These are phyloP conservation scores for Laothoe populi DNA, from an alignment of 2,888 invertebrate species.

Conservation along the genomic window DNA sequence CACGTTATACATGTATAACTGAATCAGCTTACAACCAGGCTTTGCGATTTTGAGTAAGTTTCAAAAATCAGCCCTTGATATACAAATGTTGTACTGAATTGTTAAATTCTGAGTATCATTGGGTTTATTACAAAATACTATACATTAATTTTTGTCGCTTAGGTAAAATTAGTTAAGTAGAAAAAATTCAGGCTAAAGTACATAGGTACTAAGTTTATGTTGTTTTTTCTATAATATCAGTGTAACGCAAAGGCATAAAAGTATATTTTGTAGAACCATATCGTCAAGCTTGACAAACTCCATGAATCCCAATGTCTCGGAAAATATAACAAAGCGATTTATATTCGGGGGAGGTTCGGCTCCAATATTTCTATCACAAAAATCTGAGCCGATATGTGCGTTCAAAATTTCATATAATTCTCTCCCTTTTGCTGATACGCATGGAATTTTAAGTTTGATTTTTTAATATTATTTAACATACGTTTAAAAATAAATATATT, in stretches of 20 bases:
- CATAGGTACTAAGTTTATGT: background rate
- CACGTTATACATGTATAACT: too few species aligned
- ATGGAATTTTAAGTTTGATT: constrained; percentile 16
- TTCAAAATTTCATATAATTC: constrained; percentile 17
- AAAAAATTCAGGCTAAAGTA: too few species aligned
- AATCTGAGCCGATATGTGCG: constrained; percentile 61
- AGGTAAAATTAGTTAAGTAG: too few species aligned
- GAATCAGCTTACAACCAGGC: too few species aligned
- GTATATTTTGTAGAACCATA: constrained; percentile 59
- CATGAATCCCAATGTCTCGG: constrained; percentile 83
- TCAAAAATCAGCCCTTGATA: too few species aligned
- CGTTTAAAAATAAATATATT: background rate
- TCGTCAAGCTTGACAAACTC: constrained; percentile 75
- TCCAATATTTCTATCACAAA: constrained; percentile 76
- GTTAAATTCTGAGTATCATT: too few species aligned
- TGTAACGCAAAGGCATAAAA: constrained; percentile 25
- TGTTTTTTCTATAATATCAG: constrained; percentile 1
- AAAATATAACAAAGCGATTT: constrained; percentile 84
- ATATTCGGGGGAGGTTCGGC: constrained; percentile 76
- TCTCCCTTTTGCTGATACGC: constrained; percentile 11
- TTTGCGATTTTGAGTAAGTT: too few species aligned
- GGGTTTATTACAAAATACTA: too few species aligned
- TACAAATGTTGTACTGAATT: too few species aligned
- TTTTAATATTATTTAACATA: background rate
- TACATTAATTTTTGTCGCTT: too few species aligned